Conservation (phyloP, 2,888 invertebrate species). For the Camptogramma bilineatum region DNA sequence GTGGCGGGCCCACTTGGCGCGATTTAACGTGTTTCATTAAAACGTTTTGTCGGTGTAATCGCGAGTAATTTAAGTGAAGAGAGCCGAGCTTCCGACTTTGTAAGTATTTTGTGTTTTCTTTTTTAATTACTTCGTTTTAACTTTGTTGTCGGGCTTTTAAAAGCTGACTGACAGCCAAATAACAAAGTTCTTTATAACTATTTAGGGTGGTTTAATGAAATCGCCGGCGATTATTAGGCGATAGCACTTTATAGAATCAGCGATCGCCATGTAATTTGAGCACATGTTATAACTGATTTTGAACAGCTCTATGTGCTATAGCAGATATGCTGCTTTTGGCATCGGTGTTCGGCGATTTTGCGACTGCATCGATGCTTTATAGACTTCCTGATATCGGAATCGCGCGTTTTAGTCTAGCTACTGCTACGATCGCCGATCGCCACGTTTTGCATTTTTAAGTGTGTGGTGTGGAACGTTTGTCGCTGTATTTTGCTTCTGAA, state of each 20-base stretch:
- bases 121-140: constrained; percentile 86
- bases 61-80: constrained; percentile 85
- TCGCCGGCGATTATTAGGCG: constrained; percentile 69
- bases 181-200: constrained; percentile 83
- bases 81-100: constrained; percentile 84
- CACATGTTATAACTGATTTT: constrained; percentile 32
- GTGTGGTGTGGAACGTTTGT: too few relatives aligned
- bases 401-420: too few relatives aligned
- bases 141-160: constrained; percentile 83
- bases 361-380: too few relatives aligned
- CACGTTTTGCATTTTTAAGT: too few relatives aligned
- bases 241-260: constrained; percentile 64
- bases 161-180: constrained; percentile 85
- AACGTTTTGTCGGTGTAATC: constrained; percentile 85
- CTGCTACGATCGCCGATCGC: too few relatives aligned
- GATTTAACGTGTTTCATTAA: constrained; percentile 85
- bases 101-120: constrained; percentile 85
- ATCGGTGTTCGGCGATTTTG: too few relatives aligned
- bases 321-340: too few relatives aligned
- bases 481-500: too few relatives aligned
- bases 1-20: constrained; percentile 75
- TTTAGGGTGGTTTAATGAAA: constrained; percentile 80
- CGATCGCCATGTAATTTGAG: constrained; percentile 50
- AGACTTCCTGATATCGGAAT: too few relatives aligned
- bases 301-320: constrained; percentile 2